These are phyloP conservation scores for Pontoporia blainvillei DNA, from an alignment of 2,113 vertebrate genomes.

Conservation along the genomic window DNA sequence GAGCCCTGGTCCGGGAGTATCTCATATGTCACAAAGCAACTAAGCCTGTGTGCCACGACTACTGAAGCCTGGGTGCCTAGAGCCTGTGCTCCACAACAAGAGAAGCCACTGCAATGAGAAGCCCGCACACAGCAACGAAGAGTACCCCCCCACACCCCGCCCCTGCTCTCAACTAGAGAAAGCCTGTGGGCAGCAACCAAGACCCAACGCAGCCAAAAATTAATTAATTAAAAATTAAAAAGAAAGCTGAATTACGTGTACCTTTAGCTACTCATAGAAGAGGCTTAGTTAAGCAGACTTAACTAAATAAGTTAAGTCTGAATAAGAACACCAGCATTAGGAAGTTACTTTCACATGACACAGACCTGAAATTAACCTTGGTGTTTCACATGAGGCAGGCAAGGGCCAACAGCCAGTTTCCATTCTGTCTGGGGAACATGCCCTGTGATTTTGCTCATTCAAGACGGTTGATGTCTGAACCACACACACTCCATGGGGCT, in stretches of 20 bases:
- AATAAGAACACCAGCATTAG: not conserved
- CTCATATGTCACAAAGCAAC: too few relatives aligned
- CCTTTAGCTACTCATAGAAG: not conserved
- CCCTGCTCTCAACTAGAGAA: too few relatives aligned
- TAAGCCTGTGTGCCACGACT: too few relatives aligned
- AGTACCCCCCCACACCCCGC: fast-evolving
- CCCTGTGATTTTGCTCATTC: not conserved
- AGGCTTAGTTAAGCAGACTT: not conserved
- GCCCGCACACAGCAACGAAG: too few relatives aligned
- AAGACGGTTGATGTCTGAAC: not conserved
- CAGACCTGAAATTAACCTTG: not conserved
- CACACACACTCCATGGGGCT: not conserved
- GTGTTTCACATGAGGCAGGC: not conserved
- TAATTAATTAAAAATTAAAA: not conserved
- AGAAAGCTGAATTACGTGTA: not conserved
- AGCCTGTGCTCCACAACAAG: too few relatives aligned
- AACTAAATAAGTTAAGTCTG: too few relatives aligned
- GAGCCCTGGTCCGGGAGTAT: too few relatives aligned
- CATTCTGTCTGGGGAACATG: not conserved
- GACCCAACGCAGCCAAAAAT: too few relatives aligned
- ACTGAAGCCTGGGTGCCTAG: too few relatives aligned
- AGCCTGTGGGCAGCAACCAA: too few relatives aligned
- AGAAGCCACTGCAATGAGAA: too few relatives aligned
- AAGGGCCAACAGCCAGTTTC: not conserved
- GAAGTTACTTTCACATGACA: not conserved